Conservation (phyloP, 2,113 vertebrate genomes). For the Chamaetylas fuelleborni region DNA sequence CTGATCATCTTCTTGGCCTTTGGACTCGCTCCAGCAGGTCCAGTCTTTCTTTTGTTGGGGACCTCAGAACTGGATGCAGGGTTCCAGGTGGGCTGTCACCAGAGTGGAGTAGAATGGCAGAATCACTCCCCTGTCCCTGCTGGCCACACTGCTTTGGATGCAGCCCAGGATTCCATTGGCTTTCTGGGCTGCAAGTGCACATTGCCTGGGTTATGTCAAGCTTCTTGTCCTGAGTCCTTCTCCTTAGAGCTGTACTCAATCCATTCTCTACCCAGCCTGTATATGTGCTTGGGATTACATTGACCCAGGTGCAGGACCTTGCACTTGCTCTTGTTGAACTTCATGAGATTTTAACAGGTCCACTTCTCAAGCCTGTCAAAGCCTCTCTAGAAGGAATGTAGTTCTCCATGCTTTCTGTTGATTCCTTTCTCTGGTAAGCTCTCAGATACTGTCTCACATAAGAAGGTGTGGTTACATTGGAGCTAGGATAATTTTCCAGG, state of each 20-base stretch:
- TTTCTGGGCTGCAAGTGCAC: not conserved
- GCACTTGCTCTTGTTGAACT: not conserved
- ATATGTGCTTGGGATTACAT: not conserved
- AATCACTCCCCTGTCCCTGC: not conserved
- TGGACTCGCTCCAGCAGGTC: not conserved
- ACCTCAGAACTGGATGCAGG: not conserved
- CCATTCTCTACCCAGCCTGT: not conserved
- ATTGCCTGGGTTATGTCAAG: not conserved
- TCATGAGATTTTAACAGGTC: not conserved
- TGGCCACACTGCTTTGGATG: not conserved
- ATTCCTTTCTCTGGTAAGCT: not conserved
- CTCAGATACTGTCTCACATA: not conserved
- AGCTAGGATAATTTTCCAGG: not conserved
- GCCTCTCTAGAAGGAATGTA: not conserved
- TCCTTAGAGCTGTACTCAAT: no score
- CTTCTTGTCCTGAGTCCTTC: not conserved
- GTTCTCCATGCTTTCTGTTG: not conserved
- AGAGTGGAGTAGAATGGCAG: no score
- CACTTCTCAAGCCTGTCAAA: not conserved
- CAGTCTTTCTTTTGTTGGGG: not conserved
- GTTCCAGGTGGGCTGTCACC: not conserved
- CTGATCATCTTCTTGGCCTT: not conserved
- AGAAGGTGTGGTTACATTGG: not conserved
- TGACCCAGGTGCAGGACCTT: not conserved
- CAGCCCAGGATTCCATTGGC: not conserved